Conservation (phyloP, 2,113 vertebrate genomes). For the Aldabrachelys gigantea region DNA sequence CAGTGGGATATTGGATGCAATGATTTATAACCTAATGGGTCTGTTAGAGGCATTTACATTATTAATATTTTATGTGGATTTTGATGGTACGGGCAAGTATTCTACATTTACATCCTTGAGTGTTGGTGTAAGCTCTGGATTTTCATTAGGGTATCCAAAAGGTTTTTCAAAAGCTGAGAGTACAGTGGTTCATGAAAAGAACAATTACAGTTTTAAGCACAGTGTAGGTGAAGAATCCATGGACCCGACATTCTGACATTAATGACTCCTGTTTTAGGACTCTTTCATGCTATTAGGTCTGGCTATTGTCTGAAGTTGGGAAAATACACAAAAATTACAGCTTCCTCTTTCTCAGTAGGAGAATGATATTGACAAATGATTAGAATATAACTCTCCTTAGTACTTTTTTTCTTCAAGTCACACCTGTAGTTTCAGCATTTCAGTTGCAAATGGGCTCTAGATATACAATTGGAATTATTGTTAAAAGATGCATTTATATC, state of each 20-base stretch:
- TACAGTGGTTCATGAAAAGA: slow-evolving; percentile 39
- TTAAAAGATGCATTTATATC: not conserved
- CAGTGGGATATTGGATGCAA: not conserved
- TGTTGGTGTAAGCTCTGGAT: not conserved
- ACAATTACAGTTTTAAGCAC: slow-evolving; percentile 49
- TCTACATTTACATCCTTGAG: not conserved
- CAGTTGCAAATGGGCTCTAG: not conserved
- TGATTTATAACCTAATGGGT: not conserved
- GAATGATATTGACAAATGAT: not conserved
- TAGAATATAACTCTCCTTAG: not conserved
- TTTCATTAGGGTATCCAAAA: not conserved
- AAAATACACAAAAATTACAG: slow-evolving; percentile 16
- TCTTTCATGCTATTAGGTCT: slow-evolving; percentile 44
- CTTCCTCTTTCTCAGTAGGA: not conserved
- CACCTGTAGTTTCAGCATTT: not conserved
- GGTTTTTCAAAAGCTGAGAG: slow-evolving; percentile 40
- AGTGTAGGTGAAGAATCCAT: slow-evolving; percentile 44
- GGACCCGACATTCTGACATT: slow-evolving; percentile 47
- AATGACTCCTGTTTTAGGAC: slow-evolving; percentile 44
- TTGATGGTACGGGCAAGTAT: not conserved
- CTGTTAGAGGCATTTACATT: not conserved
- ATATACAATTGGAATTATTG: not conserved
- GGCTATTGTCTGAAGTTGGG: slow-evolving; percentile 18
- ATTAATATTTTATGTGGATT: not conserved
- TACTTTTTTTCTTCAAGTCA: not conserved